Base-by-base conservation (phyloP, 2,113 vertebrate genomes). In the Coregonus clupeaformis region DNA sequence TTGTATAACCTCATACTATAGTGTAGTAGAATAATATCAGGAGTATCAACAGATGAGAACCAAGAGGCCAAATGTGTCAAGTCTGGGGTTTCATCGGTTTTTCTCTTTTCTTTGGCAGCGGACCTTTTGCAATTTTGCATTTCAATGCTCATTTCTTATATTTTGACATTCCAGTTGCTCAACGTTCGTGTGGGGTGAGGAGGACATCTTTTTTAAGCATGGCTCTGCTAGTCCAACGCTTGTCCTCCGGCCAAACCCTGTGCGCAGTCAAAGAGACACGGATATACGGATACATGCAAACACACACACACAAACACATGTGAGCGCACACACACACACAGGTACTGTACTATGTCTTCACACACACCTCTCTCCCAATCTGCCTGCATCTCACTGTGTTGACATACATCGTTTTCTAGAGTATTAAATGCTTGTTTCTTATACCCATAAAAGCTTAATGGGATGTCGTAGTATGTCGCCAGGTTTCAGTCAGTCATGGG, bases 121-220 rank as follows among this genome's bases (percentile, higher is more conserved):
- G 1, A 60, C n/a, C 2, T 60, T 60, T 60, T 9, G 1, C 18
- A 75, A 80, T 83, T 76, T 75, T 69, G 72, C 65, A 22, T 3
- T 36, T 52, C 5, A 0, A 73, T 76, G 70, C 75, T 76, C 71
- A 47, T 68, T 70, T 76, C 60, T 30, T 63, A 16, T 11, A 72
- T 83, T 80, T 83, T 72, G 68, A 73, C 71, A 78, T 49, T 69
- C 73, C 16, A 25, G 69, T 84, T 80, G 77, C 78, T 27, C 72
- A 78, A 78, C 22, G 5, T 67, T 72, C 62, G 72, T 71, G 55
- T 57, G 67, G 80, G 77, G 47, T 63, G 67, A 68, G 69, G 80
- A 62, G 62, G 76, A 60, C 69, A 65, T 60, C 73, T 22, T 70
- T n/a, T 63, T 64, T n/a, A 22, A 59, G 57, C n/a, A 7, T 22